These are phyloP conservation scores for Forbesichthys agassizii DNA, from an alignment of 2,113 vertebrate species.

Conservation along the genomic window DNA sequence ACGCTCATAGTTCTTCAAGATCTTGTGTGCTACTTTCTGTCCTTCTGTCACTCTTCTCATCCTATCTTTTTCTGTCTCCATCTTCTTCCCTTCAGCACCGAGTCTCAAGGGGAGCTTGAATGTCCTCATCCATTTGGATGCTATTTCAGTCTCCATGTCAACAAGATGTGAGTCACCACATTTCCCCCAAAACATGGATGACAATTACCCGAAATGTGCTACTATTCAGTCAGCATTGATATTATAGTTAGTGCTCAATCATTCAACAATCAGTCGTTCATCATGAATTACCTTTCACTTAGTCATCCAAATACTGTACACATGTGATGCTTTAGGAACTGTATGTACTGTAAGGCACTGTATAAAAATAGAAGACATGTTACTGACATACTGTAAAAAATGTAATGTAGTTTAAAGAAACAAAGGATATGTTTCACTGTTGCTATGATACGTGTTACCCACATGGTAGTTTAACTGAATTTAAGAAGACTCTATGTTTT, in stretches of 20 bases:
- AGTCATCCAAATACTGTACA: neutral
- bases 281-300: slow-evolving; percentile 18
- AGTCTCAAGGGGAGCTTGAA: slow-evolving; percentile 72
- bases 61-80: slow-evolving; percentile 53
- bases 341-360: no score
- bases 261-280: slow-evolving; percentile 38
- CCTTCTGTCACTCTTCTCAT: slow-evolving; percentile 62
- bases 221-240: slow-evolving; percentile 59
- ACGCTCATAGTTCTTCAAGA: slow-evolving; percentile 65
- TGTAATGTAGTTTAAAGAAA: no score
- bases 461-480: no score
- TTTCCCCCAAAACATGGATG: slow-evolving; percentile 52
- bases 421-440: no score
- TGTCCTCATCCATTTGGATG: slow-evolving; percentile 72
- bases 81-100: slow-evolving; percentile 62
- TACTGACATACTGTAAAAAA: no score
- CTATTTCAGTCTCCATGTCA: slow-evolving; percentile 74
- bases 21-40: slow-evolving; percentile 49
- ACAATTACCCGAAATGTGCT: slow-evolving; percentile 59
- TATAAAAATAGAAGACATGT: no score
- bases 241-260: slow-evolving; percentile 22
- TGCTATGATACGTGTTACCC: no score
- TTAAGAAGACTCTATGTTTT: no score
- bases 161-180: slow-evolving; percentile 73
- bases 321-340: no score